These are phyloP conservation scores for Maniola jurtina DNA, from an alignment of 1,140 invertebrate genomes.

Conservation along the genomic window DNA sequence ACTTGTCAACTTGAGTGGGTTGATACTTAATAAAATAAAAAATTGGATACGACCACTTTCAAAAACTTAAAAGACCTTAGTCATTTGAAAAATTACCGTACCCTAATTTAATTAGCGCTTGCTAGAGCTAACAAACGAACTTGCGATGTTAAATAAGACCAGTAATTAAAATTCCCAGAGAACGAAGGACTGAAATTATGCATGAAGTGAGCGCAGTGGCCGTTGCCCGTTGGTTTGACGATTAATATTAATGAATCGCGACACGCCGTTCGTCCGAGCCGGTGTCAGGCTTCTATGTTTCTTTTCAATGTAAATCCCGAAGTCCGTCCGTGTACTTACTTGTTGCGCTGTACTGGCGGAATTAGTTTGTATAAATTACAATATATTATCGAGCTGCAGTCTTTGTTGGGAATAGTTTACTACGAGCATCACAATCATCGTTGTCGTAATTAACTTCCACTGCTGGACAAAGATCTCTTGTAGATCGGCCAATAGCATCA, in stretches of 20 bases:
- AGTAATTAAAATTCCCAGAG: constrained; percentile 61
- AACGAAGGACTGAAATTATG: constrained; percentile 60
- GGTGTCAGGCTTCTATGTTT: constrained; percentile 50
- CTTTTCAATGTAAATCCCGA: constrained; percentile 67
- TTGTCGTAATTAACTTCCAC: too few species aligned
- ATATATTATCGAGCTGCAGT: background rate
- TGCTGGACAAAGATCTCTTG: too few species aligned
- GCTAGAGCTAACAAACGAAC: constrained; percentile 31
- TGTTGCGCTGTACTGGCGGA: constrained; percentile 47
- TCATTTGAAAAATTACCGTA: too few species aligned
- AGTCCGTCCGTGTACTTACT: constrained; percentile 59
- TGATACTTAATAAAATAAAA: too few species aligned
- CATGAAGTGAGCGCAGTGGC: constrained; percentile 62
- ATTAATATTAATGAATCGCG: constrained; percentile 74
- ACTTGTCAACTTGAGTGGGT: too few species aligned
- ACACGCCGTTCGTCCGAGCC: constrained; percentile 53
- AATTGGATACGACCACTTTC: too few species aligned
- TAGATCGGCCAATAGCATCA: too few species aligned
- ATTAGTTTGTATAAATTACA: constrained; percentile 26
- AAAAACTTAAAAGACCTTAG: too few species aligned
- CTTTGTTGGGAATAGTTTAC: background rate
- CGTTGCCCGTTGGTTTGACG: constrained; percentile 49
- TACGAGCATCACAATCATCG: background rate
- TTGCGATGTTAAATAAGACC: constrained; percentile 47
- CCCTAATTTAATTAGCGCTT: constrained; percentile 5